Evolutionary conservation across 2,888 invertebrate genomes (phyloP), one percentile per base, ranked within the genome.

Genomic region (Ennomos erosarius): DNA sequence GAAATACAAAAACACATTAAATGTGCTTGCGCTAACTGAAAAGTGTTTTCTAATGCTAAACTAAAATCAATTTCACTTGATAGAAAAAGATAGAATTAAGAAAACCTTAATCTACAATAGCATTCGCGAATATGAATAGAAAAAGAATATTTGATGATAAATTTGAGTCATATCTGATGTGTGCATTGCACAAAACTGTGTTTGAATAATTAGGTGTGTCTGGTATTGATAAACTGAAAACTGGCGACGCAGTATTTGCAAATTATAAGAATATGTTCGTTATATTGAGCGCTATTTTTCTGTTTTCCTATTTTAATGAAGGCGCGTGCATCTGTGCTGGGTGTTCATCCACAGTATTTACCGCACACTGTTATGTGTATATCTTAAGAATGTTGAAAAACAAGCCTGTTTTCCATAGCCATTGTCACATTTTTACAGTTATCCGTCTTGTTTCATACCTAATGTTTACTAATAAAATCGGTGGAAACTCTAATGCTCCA

Each of bases 41-140:
- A 33, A 37, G 5, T 13, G 10, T 13, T 33, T 1, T 44, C 9
- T n/a, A 59, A 36, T 43, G 13, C 44, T 34, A 26, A 26, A 10
- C 10, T 36, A 11, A 46, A 49, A 42, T n/a, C 49, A 46, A 60
- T 38, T 45, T 43, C 37, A 35, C 9, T 47, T 33, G 38, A 49
- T 40, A 26, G 10, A 51, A 50, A 52, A 33, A 36, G 8, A 43
- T 57, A 58, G 40, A 39, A 46, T 38, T 56, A 58, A 60, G 46
- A 55, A 55, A 57, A 49, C 40, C 55, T 67, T 26, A 26, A 26
- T 26, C 26, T 60, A 45, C 34, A 55, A 43, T 50, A 68, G 73
- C 69, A 52, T 59, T 47, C 59, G 72, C 72, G 72, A 72, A 74
- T 76, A 69, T 62, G 59, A 38, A 55, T 57, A 48, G 54, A 51